phyloP scores from a whole-genome alignment of 2,888 invertebrate species.

The Lasioglossum zephyrum region DNA sequence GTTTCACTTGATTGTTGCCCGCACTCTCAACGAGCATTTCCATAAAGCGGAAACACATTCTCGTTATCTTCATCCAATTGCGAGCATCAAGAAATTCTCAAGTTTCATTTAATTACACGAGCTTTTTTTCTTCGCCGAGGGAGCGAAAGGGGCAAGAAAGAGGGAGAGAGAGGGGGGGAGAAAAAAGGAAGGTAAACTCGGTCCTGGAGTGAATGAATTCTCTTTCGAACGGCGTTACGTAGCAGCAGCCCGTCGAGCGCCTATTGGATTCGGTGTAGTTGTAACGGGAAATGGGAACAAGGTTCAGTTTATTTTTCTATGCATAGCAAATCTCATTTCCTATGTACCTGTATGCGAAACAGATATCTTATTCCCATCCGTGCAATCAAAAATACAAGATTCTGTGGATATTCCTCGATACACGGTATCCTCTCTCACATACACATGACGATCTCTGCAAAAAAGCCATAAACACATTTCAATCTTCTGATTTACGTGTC shows the following conservation, averaged over 20 bases:
- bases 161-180: neutral
- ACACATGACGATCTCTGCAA: neutral
- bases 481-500: slow-evolving; percentile 16
- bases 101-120: slow-evolving; percentile 27
- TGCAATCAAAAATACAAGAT: slow-evolving; percentile 58
- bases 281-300: slow-evolving; percentile 67
- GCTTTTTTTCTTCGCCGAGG: neutral
- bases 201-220: slow-evolving; percentile 19
- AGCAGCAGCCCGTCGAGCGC: slow-evolving; percentile 37
- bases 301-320: slow-evolving; percentile 70
- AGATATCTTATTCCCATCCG: slow-evolving; percentile 66
- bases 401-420: slow-evolving; percentile 34
- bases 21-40: neutral
- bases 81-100: neutral
- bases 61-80: neutral
- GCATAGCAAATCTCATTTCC: slow-evolving; percentile 70
- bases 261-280: slow-evolving; percentile 64
- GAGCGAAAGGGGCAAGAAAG: neutral
- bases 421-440: neutral
- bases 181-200: neutral
- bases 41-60: neutral
- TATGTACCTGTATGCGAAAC: slow-evolving; percentile 53
- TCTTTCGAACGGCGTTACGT: slow-evolving; percentile 28
- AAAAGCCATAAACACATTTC: neutral
- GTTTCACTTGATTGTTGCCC: neutral